A percentile compares a stretch with the other conserved stretches of the same genome.
These are phyloP conservation scores for Ceratina japonica DNA, from an alignment of 1,140 invertebrate species.

Conservation along the genomic window DNA sequence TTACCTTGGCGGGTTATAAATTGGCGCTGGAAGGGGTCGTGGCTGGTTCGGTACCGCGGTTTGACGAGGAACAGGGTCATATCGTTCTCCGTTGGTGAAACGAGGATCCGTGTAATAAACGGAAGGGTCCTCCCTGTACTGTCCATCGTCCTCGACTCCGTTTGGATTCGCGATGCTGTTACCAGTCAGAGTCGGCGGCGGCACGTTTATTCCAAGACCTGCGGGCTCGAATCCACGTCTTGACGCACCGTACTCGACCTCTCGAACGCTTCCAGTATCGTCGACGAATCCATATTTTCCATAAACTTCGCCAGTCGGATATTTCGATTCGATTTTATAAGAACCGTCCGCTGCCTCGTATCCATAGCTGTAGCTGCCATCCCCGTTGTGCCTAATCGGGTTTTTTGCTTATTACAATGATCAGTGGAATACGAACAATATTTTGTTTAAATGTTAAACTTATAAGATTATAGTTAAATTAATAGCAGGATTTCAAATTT, in stretches of 20 bases:
- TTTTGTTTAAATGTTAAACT: too few relatives aligned
- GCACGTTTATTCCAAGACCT: constrained; percentile 88
- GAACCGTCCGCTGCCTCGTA: constrained; percentile 94
- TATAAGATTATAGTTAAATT: too few relatives aligned
- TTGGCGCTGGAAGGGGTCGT: constrained; percentile 26
- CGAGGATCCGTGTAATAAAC: constrained; percentile 87
- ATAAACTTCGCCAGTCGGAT: constrained; percentile 88
- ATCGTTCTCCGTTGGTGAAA: constrained; percentile 81
- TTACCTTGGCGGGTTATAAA: constrained; percentile 44
- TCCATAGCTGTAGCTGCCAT: constrained; percentile 92
- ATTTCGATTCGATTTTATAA: constrained; percentile 95
- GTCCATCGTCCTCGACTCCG: too few relatives aligned
- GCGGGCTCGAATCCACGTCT: constrained; percentile 86
- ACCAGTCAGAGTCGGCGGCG: too few relatives aligned
- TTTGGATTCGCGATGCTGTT: too few relatives aligned
- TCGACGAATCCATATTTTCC: constrained; percentile 92
- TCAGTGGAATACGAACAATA: too few relatives aligned
- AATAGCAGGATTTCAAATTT: too few relatives aligned
- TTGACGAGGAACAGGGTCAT: constrained; percentile 65
- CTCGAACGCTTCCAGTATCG: constrained; percentile 85
- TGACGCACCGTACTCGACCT: constrained; percentile 89
- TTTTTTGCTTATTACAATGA: too few relatives aligned
- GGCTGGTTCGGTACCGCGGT: constrained; percentile 22
- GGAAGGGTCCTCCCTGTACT: too few relatives aligned
- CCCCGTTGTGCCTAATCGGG: constrained; percentile 86